A percentile compares a stretch with the other conserved stretches of the same genome.
Conservation (phyloP, 2,888 invertebrate genomes). For the Calameuta filiformis region DNA sequence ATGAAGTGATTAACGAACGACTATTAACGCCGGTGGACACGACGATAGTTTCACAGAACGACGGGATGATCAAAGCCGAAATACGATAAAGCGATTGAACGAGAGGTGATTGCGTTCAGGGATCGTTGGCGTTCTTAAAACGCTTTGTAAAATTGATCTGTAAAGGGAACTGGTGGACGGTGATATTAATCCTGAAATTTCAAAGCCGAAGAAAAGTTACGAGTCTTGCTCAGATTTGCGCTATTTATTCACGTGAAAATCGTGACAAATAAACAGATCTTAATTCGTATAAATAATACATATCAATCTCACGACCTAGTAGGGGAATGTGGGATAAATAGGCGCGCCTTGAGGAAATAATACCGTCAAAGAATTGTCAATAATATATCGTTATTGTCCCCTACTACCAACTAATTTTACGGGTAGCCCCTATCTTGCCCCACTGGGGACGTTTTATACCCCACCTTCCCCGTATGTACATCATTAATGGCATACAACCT, state of each 20-base stretch:
- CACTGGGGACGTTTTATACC: background rate
- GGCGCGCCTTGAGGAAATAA: background rate
- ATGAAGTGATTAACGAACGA: background rate
- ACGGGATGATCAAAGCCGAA: background rate
- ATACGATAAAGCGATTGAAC: background rate
- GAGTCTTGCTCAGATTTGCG: background rate
- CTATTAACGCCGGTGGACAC: background rate
- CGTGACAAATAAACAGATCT: background rate
- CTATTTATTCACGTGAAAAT: background rate
- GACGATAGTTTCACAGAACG: background rate
- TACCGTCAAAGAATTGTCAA: too few species aligned
- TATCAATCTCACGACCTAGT: background rate
- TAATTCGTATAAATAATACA: background rate
- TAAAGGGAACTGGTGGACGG: background rate
- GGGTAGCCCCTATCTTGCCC: background rate
- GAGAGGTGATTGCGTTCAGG: background rate
- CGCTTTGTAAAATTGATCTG: background rate
- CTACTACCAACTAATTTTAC: background rate
- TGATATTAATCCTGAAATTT: background rate
- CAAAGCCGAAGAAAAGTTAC: background rate
- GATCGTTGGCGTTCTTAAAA: background rate
- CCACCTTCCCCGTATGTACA: background rate
- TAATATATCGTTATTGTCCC: background rate
- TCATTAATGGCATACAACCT: background rate
- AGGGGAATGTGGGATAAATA: background rate